A percentile compares a stretch with the other conserved stretches of the same genome.
phyloP scores from a whole-genome alignment of 2,888 invertebrate species.

The Chrysotoxum bicinctum region DNA sequence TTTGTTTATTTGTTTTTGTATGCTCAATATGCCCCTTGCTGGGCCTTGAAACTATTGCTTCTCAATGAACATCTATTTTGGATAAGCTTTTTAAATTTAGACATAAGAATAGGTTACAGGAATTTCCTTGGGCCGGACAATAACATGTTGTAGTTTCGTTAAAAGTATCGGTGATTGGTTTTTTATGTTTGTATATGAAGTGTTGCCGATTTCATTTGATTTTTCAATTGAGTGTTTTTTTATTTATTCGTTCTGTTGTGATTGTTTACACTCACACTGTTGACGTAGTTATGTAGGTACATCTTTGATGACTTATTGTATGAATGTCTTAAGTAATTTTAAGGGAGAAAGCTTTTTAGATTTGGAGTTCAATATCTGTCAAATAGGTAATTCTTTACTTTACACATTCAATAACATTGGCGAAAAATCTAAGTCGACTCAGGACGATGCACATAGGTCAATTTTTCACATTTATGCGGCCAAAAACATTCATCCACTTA shows the following conservation, averaged over 20 bases:
- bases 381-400: too few relatives aligned
- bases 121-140: slow-evolving; percentile 69
- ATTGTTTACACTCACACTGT: background rate
- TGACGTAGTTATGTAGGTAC: background rate
- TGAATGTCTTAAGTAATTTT: too few relatives aligned
- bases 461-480: too few relatives aligned
- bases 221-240: background rate
- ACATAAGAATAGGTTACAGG: slow-evolving; percentile 59
- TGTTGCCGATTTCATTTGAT: slow-evolving; percentile 20
- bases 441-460: too few relatives aligned
- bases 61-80: slow-evolving; percentile 66
- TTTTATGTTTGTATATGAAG: slow-evolving; percentile 49
- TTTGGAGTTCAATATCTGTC: too few relatives aligned
- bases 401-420: too few relatives aligned
- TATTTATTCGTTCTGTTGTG: background rate
- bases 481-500: too few relatives aligned
- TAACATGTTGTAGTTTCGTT: slow-evolving; percentile 70
- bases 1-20: slow-evolving; percentile 26
- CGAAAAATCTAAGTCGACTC: too few relatives aligned
- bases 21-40: slow-evolving; percentile 54
- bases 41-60: slow-evolving; percentile 69
- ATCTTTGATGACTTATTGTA: too few relatives aligned
- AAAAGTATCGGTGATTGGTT: slow-evolving; percentile 57
- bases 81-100: slow-evolving; percentile 69
- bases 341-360: too few relatives aligned